Evolutionary conservation across 2,797 vertebrate species (phyloP), one percentile per base, ranked within the genome.

Genomic region (Pipistrellus kuhlii): DNA sequence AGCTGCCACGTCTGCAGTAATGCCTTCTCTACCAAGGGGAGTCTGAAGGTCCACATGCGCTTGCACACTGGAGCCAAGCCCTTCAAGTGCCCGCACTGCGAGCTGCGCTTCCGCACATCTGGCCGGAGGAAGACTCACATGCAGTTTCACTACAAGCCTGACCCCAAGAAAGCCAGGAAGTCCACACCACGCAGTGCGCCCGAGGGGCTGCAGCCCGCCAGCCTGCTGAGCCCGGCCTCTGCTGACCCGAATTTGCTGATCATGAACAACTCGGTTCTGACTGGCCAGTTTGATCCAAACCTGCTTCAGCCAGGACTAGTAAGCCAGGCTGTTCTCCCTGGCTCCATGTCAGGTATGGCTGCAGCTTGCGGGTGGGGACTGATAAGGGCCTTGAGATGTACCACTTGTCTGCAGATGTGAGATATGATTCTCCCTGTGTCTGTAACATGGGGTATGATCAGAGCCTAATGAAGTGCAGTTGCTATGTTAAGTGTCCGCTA

Each of bases 31-130:
- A 99, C 99, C 2, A 99, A 99, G 96, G 99, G 99, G 23, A 99
- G 99, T 95, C 98, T 99, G 38, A 99, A 99, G 97, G 99, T 99
- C 10, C 99, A 99, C 98, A 99, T 99, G 99, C 99, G 99, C 2
- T 98, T 99, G 85, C 99, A 99, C 96, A 99, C 99, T 0, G 99
- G 99, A 95, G 99, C 99, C 88, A 99, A 99, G 96, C 99, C 99
- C 7, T 99, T 99, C 98, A 99, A 99, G 93, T 99, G 99, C 85
- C 99, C 99, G 0, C 99, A 99, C 97, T 99, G 99, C 9, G 99
- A 99, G 11, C 98, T 99, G 53, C 99, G 99, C 86, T 99, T 99
- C 98, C 99, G 99, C 25, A 99, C 99, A 0, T 99, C 99, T 0
- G 99, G 99, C 11, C 99, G 99, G 83, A 99, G 99, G 87, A 99